These are phyloP conservation scores for Darwinula stevensoni DNA, from an alignment of 2,888 invertebrate species.

Conservation along the genomic window DNA sequence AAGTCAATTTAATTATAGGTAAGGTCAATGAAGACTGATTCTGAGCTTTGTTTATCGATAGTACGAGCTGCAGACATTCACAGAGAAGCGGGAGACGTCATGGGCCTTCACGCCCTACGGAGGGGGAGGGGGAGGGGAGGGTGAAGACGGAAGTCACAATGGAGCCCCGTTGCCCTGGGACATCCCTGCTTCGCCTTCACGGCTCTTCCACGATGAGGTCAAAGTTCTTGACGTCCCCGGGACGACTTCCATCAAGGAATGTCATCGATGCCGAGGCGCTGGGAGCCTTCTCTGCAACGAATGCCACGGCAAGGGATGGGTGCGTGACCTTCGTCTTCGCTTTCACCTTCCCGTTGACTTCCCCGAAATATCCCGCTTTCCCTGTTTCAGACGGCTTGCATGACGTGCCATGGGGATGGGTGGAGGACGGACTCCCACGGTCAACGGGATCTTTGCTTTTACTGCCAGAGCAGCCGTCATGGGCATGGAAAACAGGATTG, in stretches of 20 bases:
- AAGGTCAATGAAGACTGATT: not conserved
- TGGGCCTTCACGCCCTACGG: conserved; percentile 22
- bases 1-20: no score
- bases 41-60: conserved; percentile 11
- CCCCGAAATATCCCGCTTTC: no score
- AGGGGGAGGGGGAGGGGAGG: conserved; percentile 17
- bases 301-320: conserved; percentile 20
- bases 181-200: conserved; percentile 16
- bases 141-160: conserved; percentile 13
- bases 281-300: conserved; percentile 15
- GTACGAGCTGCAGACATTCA: conserved; percentile 23
- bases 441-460: conserved; percentile 15
- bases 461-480: conserved; percentile 15
- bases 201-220: conserved; percentile 18
- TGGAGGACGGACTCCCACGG: conserved; percentile 15
- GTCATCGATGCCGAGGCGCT: conserved; percentile 17
- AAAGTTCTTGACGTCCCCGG: conserved; percentile 21
- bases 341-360: no score
- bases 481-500: conserved; percentile 18
- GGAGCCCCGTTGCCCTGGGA: conserved; percentile 20
- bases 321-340: conserved; percentile 12
- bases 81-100: conserved; percentile 21
- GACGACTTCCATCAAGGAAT: conserved; percentile 19
- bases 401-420: conserved; percentile 20
- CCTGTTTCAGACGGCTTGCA: conserved; percentile 15